These are phyloP conservation scores for Drosophila acutilabella DNA, from an alignment of 2,888 invertebrate species.

Conservation along the genomic window DNA sequence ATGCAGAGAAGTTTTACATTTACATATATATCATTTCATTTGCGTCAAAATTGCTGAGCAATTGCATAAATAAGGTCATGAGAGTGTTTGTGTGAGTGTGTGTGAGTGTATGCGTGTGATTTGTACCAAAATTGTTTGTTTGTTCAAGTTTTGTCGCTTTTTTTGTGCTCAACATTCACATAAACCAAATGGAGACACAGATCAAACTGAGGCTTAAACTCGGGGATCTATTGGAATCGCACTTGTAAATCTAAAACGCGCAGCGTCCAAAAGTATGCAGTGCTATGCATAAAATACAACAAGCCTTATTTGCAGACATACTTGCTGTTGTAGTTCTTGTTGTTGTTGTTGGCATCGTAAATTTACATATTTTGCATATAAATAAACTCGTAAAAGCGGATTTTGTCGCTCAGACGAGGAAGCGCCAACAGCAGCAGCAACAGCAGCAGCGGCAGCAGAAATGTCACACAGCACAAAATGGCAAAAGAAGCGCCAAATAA, in stretches of 20 bases:
- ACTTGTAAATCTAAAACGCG: conserved; percentile 73
- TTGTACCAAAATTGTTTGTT: conserved; percentile 18
- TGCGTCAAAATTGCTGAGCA: conserved; percentile 46
- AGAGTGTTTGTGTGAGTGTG: not conserved
- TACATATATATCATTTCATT: conserved; percentile 41
- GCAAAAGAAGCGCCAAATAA: conserved; percentile 78
- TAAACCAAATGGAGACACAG: conserved; percentile 41
- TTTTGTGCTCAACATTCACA: conserved; percentile 40
- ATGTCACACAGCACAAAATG: conserved; percentile 66
- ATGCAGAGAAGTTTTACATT: not conserved
- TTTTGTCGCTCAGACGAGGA: conserved; percentile 68
- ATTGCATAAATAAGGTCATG: conserved; percentile 15
- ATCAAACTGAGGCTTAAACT: conserved; percentile 12
- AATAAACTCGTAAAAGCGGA: conserved; percentile 74
- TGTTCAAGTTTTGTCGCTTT: not conserved
- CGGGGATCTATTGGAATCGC: conserved; percentile 55
- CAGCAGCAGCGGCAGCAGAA: conserved; percentile 58
- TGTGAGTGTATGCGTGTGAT: not conserved
- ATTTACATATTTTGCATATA: conserved; percentile 80
- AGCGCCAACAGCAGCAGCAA: conserved; percentile 40
- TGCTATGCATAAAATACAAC: conserved; percentile 64
- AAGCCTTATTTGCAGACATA: conserved; percentile 57
- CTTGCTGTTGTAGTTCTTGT: conserved; percentile 26
- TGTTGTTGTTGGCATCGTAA: conserved; percentile 61
- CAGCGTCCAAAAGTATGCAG: conserved; percentile 68